Evolutionary conservation across 2,888 invertebrate species (phyloP), one percentile per base, ranked within the genome.

Genomic region (Ellobium chinense): DNA sequence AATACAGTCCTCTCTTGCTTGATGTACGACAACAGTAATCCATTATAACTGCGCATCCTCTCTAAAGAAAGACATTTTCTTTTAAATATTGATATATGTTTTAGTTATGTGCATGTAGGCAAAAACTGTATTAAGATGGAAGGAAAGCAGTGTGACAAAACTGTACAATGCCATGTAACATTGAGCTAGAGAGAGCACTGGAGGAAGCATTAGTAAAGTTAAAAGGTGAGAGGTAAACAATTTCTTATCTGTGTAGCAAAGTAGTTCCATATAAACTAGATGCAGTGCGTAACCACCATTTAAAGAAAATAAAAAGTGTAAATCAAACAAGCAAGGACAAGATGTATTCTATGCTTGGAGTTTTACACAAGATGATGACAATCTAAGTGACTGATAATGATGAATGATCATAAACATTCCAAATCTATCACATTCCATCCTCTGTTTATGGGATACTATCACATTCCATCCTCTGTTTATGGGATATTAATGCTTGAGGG

Each of bases 121-220:
- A 75, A 80, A 68, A 58, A 70, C 75, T 80, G 60, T 74, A 74
- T 73, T 65, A n/a, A 60, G 56, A 62, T 58, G 66, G 18, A 37
- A 58, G 75, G 80, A 75, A 80, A 80, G 80, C 80, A 80, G 21
- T 69, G 80, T 80, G 80, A 80, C 73, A 79, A 79, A 79, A 79
- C 66, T 65, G 37, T 69, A 27, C 36, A 73, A 63, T 46, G 39
- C 36, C 5, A 73, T 36, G 31, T 31, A 18, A 69, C 21, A 39
- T 37, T 68, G 68, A 68, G 68, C 68, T 68, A 68, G 18, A 68
- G 3, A 37, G 18, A 46, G 18, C 7, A 46, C 7, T 12, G 7
- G 7, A 18, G 46, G 46, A 46, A 46, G 46, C 46, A 18, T 60
- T 60, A 60, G 5, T 60, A 5, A 60, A 60, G n/a, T 60, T 5